Conservation (phyloP, 2,113 vertebrate genomes). For the Gambusia affinis region DNA sequence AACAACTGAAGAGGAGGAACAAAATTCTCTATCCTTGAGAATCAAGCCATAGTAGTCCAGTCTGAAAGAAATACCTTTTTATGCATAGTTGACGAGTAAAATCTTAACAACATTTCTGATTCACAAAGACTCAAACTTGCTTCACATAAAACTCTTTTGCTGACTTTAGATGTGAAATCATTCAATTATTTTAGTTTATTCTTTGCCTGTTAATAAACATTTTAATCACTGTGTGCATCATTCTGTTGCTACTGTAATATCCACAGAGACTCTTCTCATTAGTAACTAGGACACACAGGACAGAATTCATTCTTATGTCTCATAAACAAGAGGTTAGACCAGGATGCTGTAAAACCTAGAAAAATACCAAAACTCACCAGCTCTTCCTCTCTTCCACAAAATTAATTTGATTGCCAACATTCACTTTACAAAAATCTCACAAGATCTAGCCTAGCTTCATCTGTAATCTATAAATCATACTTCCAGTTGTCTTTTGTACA, state of each 20-base stretch:
- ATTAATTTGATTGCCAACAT: background rate
- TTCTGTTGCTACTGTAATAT: background rate
- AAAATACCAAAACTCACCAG: background rate
- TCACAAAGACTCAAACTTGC: no score
- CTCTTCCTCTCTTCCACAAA: background rate
- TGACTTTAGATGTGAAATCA: background rate
- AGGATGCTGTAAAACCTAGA: background rate
- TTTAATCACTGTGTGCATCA: background rate
- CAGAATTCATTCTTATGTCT: background rate
- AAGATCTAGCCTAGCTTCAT: background rate
- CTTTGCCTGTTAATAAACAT: background rate
- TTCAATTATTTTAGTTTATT: background rate
- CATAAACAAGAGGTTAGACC: background rate
- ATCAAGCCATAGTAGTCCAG: no score
- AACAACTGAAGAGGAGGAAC: slow-evolving; percentile 6
- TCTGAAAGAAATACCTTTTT: background rate
- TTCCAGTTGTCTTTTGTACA: background rate
- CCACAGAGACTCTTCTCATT: background rate
- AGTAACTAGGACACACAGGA: background rate
- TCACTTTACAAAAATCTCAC: background rate
- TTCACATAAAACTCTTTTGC: no score
- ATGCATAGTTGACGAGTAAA: background rate
- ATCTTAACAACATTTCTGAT: no score
- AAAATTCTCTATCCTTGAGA: background rate
- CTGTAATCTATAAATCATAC: background rate